Base-by-base conservation (phyloP, 2,113 vertebrate species). In the Syngnathus typhle region DNA sequence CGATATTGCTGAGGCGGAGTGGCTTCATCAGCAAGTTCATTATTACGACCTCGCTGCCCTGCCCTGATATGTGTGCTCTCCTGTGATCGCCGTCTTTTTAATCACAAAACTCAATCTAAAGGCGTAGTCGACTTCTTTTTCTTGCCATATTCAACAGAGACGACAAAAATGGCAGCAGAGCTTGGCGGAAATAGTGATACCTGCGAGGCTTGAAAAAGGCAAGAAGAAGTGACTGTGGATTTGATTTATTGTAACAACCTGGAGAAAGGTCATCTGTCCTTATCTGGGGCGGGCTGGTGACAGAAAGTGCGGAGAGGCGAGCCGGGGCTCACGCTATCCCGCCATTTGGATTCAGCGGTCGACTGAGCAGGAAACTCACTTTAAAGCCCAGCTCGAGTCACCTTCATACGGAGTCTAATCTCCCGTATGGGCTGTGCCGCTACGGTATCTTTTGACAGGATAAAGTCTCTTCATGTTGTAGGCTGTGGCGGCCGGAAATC, bases 361-460 rank as follows among this genome's bases (percentile, higher is more conserved):
- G 71, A 86, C 76, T 64, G 81, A 82, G 80, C 72, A 70, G 78
- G 84, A 76, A 73, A 80, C 86, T 83, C 84, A 77, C 77, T 78
- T 79, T 52, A 85, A 87, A 87, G 72, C 80, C 75, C 84, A 86
- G 81, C 81, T 80, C 69, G 82, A 81, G 85, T 89, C 88, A 89
- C 90, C 88, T 91, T 90, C 81, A 89, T 83, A 77, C 66, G 13
- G n/a, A 27, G 62, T 69, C 79, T 83, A 82, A 85, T 84, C 77
- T 76, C 65, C 71, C n/a, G 55, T 71, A 69, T 75, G 71, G 76
- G 69, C 56, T 39, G 38, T 44, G 74, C 67, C 69, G 51, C 18
- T 32, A 37, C 51, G 2, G 3, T n/a, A 0, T 69, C 67, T 23
- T 59, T 56, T 54, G 66, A 72, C 65, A 64, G 69, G 68, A 72